Conservation (phyloP, 2,113 vertebrate species). For the Alligator sinensis region DNA sequence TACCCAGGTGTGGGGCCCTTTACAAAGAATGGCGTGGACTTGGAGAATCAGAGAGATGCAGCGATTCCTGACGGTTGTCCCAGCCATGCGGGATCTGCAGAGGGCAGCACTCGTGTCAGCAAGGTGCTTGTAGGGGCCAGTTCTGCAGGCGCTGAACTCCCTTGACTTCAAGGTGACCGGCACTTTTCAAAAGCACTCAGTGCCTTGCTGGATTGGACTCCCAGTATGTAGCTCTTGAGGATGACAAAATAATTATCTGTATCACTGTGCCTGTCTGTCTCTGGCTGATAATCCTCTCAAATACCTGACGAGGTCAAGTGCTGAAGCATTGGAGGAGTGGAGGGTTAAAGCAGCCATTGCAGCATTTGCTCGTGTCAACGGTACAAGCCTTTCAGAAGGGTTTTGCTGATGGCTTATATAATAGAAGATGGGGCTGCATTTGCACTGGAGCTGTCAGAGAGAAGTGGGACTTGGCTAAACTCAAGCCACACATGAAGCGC, state of each 20-base stretch:
- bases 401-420: neutral
- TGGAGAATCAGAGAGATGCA: neutral
- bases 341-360: neutral
- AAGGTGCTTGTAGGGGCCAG: neutral
- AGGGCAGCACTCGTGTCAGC: neutral
- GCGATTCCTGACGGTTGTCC: no score
- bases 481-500: neutral
- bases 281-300: neutral
- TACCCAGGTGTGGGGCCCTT: no score
- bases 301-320: neutral
- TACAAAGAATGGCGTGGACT: neutral
- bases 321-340: neutral
- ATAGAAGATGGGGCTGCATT: neutral
- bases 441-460: accelerated
- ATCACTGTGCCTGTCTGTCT: neutral
- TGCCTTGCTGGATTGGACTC: neutral
- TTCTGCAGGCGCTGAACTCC: neutral
- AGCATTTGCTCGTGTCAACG: neutral
- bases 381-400: neutral
- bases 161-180: accelerated
- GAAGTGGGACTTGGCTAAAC: neutral
- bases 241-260: neutral
- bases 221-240: neutral
- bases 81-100: neutral
- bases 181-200: neutral